Percentiles rank a stretch among this genome's conserved stretches.
phyloP scores from a whole-genome alignment of 2,797 vertebrate genomes.

The Onychomys torridus region DNA sequence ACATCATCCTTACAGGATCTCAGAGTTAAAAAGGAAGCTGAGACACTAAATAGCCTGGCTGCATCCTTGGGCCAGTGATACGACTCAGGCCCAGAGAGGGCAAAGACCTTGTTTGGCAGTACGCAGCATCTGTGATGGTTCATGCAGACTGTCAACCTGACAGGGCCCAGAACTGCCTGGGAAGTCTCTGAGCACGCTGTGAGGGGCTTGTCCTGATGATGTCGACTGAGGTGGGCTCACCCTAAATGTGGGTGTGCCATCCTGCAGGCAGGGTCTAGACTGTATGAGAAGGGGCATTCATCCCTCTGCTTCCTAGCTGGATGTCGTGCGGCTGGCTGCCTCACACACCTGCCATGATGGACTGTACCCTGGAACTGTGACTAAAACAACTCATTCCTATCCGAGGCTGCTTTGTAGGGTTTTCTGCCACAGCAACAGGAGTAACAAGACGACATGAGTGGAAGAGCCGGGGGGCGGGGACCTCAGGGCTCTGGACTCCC shows the following conservation, averaged over 20 bases:
- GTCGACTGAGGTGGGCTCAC: background rate
- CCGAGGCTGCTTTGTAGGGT: background rate
- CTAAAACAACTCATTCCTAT: background rate
- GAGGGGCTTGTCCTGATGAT: background rate
- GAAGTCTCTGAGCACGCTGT: background rate
- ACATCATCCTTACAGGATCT: background rate
- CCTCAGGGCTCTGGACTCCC: background rate
- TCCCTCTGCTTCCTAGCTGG: background rate
- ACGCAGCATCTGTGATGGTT: background rate
- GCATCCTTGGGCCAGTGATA: background rate
- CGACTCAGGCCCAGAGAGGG: background rate
- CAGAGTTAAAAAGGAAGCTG: background rate
- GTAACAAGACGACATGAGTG: background rate
- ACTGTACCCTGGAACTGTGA: background rate
- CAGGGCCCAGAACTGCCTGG: background rate
- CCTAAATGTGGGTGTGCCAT: background rate
- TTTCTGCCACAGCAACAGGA: background rate
- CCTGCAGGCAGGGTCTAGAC: background rate
- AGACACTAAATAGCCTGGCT: background rate
- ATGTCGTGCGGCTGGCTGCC: background rate
- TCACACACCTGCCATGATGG: background rate
- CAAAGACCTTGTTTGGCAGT: background rate
- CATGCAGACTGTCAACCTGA: background rate
- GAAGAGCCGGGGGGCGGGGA: background rate
- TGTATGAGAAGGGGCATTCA: background rate